Base-by-base conservation (phyloP, 2,797 vertebrate species). In the Pseudomugil gertrudae region DNA sequence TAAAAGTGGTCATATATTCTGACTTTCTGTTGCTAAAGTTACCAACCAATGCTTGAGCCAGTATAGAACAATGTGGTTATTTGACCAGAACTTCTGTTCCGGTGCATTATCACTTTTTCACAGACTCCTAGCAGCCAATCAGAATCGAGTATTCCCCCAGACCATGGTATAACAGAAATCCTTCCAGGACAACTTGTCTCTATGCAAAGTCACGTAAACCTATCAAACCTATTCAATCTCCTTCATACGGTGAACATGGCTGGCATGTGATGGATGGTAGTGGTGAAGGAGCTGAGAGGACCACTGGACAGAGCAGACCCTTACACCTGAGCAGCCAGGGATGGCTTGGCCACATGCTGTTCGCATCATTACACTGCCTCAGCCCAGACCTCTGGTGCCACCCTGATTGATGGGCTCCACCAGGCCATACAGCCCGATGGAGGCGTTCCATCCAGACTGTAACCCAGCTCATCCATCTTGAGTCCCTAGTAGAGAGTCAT, bases 331-430 rank as follows among this genome's bases (percentile, higher is more conserved):
- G 86, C 87, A 84, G 89, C 86, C 89, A 83, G 88, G 86, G 86
- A 91, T 87, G 88, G 90, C 86, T 79, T 30, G 81, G 84, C 89
- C 93, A 84, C 92, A 91, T 91, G 93, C 93, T 90, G 91, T 79
- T 83, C 84, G 92, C 91, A 92, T 94, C 93, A 94, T 95, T 94
- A 93, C 92, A 84, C 92, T 85, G 90, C 93, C 91, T 92, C 91
- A 87, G 93, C 85, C 84, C 60, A 78, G 87, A 91, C 92, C 91
- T 89, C 83, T 77, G 87, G 88, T 87, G 89, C 92, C 61, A 74
- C 65, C 74, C 90, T 94, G 94, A 95, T 94, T 92, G 92, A 95
- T 94, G 90, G 90, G 87, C 81, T 92, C 89, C 80, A 80, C 87
- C 83, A 83, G 88, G 88, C 91, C 89, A 80, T 86, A 87, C 76